These are phyloP conservation scores for Staurois parvus DNA, from an alignment of 2,797 vertebrate species.

Conservation along the genomic window DNA sequence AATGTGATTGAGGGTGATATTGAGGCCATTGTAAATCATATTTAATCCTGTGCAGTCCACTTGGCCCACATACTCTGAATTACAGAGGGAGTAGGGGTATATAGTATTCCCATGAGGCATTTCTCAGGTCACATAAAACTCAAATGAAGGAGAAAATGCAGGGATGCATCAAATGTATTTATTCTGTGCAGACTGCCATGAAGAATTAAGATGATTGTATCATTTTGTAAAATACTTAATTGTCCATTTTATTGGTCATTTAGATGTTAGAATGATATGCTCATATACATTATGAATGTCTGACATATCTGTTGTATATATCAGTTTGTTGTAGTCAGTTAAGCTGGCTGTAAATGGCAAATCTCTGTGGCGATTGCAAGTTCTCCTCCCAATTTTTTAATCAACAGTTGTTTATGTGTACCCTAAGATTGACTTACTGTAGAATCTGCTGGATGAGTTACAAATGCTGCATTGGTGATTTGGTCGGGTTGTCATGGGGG, in stretches of 20 bases:
- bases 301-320: background rate
- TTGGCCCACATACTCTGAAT: background rate
- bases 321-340: background rate
- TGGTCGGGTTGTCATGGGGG: too few relatives aligned
- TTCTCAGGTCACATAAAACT: constrained; percentile 5
- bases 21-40: background rate
- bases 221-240: constrained; percentile 1
- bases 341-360: background rate
- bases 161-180: background rate
- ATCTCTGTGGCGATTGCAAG: background rate
- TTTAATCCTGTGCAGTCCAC: background rate
- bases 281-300: background rate
- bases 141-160: background rate
- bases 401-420: background rate
- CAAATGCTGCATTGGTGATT: background rate
- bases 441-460: background rate
- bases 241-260: constrained; percentile 8
- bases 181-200: constrained; percentile 1
- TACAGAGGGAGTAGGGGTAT: background rate
- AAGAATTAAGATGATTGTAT: background rate
- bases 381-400: background rate
- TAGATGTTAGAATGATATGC: background rate
- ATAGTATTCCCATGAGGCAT: background rate
- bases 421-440: background rate
- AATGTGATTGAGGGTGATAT: constrained; percentile 1